phyloP scores from a whole-genome alignment of 53 echinoderm and acorn worm species.

The Crossaster papposus region DNA sequence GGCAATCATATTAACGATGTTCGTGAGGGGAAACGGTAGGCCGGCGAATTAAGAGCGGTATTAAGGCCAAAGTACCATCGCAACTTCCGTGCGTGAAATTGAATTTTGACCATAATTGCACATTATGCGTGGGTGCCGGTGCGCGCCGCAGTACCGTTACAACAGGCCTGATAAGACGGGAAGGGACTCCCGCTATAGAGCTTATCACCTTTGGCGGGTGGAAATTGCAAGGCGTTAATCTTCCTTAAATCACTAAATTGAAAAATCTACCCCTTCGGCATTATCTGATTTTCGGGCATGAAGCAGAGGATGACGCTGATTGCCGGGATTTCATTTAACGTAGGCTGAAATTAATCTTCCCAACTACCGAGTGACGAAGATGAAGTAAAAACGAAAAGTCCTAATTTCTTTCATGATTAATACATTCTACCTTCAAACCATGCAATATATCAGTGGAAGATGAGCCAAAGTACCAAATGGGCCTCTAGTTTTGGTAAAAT shows the following conservation, averaged over 20 bases:
- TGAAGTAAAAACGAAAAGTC: too few relatives aligned
- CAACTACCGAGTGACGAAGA: too few relatives aligned
- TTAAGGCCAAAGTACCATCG: neutral
- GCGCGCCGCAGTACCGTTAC: neutral
- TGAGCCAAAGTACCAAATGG: too few relatives aligned
- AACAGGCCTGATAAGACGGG: neutral
- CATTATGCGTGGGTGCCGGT: neutral
- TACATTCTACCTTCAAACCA: too few relatives aligned
- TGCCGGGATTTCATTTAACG: neutral
- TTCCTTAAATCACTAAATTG: neutral
- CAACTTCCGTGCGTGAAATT: neutral
- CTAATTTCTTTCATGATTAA: too few relatives aligned
- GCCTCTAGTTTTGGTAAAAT: too few relatives aligned
- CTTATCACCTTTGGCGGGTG: neutral
- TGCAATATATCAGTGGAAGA: too few relatives aligned
- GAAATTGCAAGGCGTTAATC: constrained; percentile 15
- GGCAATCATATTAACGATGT: too few relatives aligned
- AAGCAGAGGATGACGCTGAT: neutral
- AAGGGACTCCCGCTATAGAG: neutral
- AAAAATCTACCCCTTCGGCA: neutral
- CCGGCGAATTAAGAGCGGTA: too few relatives aligned
- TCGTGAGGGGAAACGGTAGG: too few relatives aligned
- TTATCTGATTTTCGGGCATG: neutral
- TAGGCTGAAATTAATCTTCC: too few relatives aligned
- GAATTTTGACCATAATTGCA: neutral